These are phyloP conservation scores for Cheilosia grossa DNA, from an alignment of 2,888 invertebrate species.

Conservation along the genomic window DNA sequence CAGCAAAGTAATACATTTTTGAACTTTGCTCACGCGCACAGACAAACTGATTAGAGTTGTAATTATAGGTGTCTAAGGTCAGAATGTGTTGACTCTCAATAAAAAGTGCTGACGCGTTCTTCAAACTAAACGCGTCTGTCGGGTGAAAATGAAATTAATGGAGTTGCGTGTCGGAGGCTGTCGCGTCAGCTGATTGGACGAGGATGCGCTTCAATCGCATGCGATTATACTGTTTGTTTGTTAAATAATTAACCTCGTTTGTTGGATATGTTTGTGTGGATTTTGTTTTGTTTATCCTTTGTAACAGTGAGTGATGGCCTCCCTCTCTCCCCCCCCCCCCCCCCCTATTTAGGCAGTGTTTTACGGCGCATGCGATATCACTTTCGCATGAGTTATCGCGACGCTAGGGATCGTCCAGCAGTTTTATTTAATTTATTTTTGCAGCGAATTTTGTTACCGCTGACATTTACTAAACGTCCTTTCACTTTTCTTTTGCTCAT, in stretches of 20 bases:
- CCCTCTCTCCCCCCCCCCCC: background rate
- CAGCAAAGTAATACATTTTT: conserved; percentile 56
- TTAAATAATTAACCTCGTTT: conserved; percentile 70
- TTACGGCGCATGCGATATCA: conserved; percentile 1
- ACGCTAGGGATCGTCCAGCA: background rate
- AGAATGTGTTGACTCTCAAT: conserved; percentile 71
- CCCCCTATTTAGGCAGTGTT: background rate
- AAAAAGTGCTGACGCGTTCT: conserved; percentile 69
- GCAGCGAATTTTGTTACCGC: background rate
- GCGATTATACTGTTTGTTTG: conserved; percentile 58
- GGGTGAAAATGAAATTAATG: conserved; percentile 67
- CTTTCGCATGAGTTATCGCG: conserved; percentile 10
- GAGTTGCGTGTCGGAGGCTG: conserved; percentile 70
- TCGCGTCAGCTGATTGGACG: conserved; percentile 46
- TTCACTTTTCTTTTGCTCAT: conserved; percentile 77
- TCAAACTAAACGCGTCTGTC: conserved; percentile 44
- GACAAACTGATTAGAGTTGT: conserved; percentile 70
- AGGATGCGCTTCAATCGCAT: conserved; percentile 40
- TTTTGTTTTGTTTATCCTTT: background rate
- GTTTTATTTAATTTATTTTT: conserved; percentile 35
- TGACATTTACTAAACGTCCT: conserved; percentile 20
- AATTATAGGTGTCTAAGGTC: conserved; percentile 75
- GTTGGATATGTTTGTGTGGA: conserved; percentile 28
- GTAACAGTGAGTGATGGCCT: background rate
- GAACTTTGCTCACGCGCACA: conserved; percentile 39